These are phyloP conservation scores for Syritta pipiens DNA, from an alignment of 2,888 invertebrate species.

Conservation along the genomic window DNA sequence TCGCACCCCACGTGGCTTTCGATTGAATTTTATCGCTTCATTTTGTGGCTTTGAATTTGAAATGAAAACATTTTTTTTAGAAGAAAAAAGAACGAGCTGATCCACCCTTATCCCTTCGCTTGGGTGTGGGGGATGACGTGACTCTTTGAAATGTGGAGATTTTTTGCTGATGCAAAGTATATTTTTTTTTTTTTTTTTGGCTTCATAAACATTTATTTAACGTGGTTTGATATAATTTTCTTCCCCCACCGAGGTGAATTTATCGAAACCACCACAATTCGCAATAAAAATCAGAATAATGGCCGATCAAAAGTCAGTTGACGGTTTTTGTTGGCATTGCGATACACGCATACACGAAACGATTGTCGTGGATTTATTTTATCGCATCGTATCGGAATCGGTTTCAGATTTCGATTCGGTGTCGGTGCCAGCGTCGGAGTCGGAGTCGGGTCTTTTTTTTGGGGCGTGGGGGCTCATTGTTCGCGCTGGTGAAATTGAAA, in stretches of 20 bases:
- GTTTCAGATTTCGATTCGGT: no score
- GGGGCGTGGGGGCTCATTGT: constrained; percentile 14
- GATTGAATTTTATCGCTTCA: constrained; percentile 67
- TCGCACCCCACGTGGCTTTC: constrained; percentile 28
- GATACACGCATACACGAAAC: no score
- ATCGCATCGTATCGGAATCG: constrained; percentile 17
- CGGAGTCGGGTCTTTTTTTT: no score
- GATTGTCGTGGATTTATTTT: constrained; percentile 40
- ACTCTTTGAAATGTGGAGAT: constrained; percentile 24
- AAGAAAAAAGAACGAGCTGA: constrained; percentile 30
- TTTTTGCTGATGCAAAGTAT: constrained; percentile 56
- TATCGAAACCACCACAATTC: constrained; percentile 15
- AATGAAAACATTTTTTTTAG: constrained; percentile 58
- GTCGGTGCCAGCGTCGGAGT: no score
- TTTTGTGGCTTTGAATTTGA: constrained; percentile 68
- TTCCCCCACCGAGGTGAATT: constrained; percentile 21
- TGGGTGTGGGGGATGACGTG: neutral
- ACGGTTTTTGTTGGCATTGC: constrained; percentile 6
- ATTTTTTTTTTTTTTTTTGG: constrained; percentile 27
- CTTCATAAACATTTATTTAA: constrained; percentile 64
- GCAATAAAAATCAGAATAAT: constrained; percentile 63
- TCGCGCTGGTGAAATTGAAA: constrained; percentile 29
- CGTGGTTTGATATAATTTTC: constrained; percentile 40
- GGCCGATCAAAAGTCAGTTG: constrained; percentile 45
- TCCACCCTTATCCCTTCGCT: constrained; percentile 37